Base-by-base conservation (phyloP, 2,888 invertebrate genomes). In the Diarsia mendica region DNA sequence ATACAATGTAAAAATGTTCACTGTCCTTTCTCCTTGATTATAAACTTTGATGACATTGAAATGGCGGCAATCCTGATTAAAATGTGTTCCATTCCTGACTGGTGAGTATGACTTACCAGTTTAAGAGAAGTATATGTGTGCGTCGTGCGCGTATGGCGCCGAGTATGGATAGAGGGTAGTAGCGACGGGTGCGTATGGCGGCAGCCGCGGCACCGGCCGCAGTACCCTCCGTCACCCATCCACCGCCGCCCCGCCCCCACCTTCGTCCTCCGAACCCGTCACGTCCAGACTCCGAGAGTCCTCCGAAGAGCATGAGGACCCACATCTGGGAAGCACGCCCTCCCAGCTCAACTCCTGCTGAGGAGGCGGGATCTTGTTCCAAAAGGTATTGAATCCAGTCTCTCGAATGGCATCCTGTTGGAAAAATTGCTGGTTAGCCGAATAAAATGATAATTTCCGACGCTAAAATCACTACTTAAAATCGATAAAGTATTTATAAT, bases 171-270 rank as follows among this genome's bases (percentile, higher is more conserved):
- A 95, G 2, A 94, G 72, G 4, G 90, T 83, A 68, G 90, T 91
- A 13, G 91, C 81, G 64, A 94, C 87, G 48, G 92, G 91, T 51
- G 91, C 87, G 75, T 92, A 92, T 61, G 93, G 83, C 15, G 96
- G 96, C 80, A 96, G 95, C 79, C 96, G 96, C 93, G 96, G 96
- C 94, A 96, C 96, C 0, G 96, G 96, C 93, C 96, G 96, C 96
- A 96, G 90, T 72, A 96, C 92, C 68, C 93, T 94, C 84, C 95
- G 96, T 96, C 96, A 96, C 93, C 94, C 96, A 53, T 93, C 94
- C 2, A 92, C 92, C 0, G 92, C 93, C 1, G 92, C 94, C 0
- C 93, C 94, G 0, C 93, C 94, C 0, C 94, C 95, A 0, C 95
- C 96, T 79, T 96, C 96, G 79, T 96, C 96, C 87, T 96, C 96